Evolutionary conservation across 1,140 invertebrate species (phyloP).

Genomic region (Paralvinella palmiformis): DNA sequence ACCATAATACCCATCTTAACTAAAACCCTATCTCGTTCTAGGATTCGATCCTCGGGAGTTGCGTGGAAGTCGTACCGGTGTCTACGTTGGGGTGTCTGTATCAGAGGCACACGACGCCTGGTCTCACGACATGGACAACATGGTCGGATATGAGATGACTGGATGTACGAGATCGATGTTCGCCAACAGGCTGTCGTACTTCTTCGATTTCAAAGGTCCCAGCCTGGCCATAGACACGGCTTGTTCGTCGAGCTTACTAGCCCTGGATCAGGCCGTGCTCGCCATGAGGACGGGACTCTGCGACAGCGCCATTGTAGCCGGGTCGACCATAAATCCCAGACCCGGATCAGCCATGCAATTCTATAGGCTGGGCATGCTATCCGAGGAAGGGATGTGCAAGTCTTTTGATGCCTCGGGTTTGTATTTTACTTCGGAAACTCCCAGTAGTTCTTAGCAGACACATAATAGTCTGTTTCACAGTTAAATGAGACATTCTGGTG

Average conservation of each 20-base stretch:
- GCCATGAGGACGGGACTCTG: slow-evolving; percentile 70
- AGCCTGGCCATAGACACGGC: slow-evolving; percentile 91
- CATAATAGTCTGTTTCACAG: too few relatives aligned
- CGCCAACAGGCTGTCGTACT: slow-evolving; percentile 88
- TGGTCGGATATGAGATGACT: slow-evolving; percentile 86
- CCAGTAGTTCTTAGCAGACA: too few relatives aligned
- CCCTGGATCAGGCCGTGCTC: slow-evolving; percentile 74
- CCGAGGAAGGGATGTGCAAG: slow-evolving; percentile 81
- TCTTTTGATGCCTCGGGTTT: slow-evolving; percentile 67
- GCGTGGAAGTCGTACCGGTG: background rate
- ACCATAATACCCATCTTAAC: too few relatives aligned
- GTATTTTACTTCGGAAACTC: too few relatives aligned
- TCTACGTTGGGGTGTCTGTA: background rate
- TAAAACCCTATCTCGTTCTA: too few relatives aligned
- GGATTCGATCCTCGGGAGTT: background rate
- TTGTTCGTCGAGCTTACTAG: slow-evolving; percentile 86
- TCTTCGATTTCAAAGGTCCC: slow-evolving; percentile 84
- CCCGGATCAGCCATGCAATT: slow-evolving; percentile 87
- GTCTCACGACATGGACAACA: slow-evolving; percentile 51
- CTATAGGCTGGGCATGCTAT: slow-evolving; percentile 82
- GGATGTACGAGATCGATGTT: slow-evolving; percentile 92
- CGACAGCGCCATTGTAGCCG: slow-evolving; percentile 86
- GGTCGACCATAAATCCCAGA: slow-evolving; percentile 75
- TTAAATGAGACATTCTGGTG: too few relatives aligned
- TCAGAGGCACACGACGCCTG: slow-evolving; percentile 58